A percentile compares a stretch with the other conserved stretches of the same genome.
These are phyloP conservation scores for Lytechinus variegatus DNA, from an alignment of 35 echinoderm and acorn worm species.

Conservation along the genomic window DNA sequence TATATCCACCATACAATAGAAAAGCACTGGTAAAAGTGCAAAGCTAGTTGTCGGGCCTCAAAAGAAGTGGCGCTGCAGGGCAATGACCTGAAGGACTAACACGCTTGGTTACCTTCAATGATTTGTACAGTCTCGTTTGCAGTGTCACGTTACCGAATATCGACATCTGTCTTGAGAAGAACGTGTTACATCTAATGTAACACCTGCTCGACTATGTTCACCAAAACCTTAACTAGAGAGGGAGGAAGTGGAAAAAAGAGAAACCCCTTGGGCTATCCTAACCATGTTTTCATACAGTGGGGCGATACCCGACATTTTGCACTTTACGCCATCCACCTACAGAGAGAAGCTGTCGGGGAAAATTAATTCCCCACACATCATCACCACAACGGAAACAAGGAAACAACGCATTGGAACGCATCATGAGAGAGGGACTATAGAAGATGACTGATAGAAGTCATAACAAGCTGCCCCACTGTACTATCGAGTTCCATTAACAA, in stretches of 20 bases:
- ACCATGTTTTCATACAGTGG: not conserved
- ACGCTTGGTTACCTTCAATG: not conserved
- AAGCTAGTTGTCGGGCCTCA: not conserved
- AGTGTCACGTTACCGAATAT: not conserved
- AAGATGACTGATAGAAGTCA: constrained; percentile 18
- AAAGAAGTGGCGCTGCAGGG: not conserved
- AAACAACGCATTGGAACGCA: not conserved
- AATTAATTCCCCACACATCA: constrained; percentile 19
- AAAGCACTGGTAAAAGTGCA: not conserved
- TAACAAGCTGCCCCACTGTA: not conserved
- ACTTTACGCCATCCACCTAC: not conserved
- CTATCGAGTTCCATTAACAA: not conserved
- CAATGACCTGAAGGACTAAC: not conserved
- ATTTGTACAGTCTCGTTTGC: not conserved
- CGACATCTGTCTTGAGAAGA: constrained; percentile 1
- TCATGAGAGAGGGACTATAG: not conserved
- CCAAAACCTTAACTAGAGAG: not conserved
- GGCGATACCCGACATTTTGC: constrained; percentile 16
- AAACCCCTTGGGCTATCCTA: not conserved
- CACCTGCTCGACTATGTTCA: not conserved
- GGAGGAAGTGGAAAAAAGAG: not conserved
- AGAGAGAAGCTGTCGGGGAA: not conserved
- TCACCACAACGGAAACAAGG: constrained; percentile 16
- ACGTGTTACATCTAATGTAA: constrained; percentile 3
- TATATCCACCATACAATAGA: not conserved